phyloP scores from a whole-genome alignment of 2,797 vertebrate genomes.

The Clarias pachynema region DNA sequence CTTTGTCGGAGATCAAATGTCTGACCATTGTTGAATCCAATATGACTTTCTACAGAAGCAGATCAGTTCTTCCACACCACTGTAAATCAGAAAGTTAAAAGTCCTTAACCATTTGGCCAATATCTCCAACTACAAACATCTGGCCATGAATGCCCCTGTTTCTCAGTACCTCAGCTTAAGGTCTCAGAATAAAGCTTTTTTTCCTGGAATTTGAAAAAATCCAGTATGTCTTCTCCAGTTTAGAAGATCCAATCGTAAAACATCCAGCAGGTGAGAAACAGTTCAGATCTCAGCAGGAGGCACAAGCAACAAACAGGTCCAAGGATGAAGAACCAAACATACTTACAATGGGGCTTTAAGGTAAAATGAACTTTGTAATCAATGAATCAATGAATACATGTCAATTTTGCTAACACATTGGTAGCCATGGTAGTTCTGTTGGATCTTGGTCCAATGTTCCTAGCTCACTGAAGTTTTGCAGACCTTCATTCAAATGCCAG shows the following conservation, averaged over 20 bases:
- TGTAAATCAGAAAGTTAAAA: conserved; percentile 31
- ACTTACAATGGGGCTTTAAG: not conserved
- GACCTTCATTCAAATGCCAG: not conserved
- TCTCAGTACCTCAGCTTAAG: conserved; percentile 6
- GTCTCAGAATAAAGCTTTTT: conserved; percentile 5
- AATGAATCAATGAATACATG: not conserved
- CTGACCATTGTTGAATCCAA: not conserved
- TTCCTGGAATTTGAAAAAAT: conserved; percentile 6
- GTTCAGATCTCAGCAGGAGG: conserved; percentile 21
- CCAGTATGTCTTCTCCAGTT: not conserved
- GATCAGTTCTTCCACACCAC: conserved; percentile 11
- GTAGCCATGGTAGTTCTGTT: too few species aligned
- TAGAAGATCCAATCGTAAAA: conserved; percentile 6
- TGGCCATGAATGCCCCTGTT: conserved; percentile 14
- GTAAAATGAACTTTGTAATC: not conserved
- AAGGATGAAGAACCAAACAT: not conserved
- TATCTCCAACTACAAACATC: not conserved
- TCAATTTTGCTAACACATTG: not conserved
- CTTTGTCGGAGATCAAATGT: not conserved
- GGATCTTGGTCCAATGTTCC: too few species aligned
- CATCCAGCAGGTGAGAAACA: not conserved
- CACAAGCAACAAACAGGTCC: not conserved
- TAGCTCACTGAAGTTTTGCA: not conserved
- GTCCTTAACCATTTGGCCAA: not conserved
- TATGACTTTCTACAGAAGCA: conserved; percentile 4